These are phyloP conservation scores for Cynodonichthys magdalenae DNA, from an alignment of 2,797 vertebrate genomes.

Conservation along the genomic window DNA sequence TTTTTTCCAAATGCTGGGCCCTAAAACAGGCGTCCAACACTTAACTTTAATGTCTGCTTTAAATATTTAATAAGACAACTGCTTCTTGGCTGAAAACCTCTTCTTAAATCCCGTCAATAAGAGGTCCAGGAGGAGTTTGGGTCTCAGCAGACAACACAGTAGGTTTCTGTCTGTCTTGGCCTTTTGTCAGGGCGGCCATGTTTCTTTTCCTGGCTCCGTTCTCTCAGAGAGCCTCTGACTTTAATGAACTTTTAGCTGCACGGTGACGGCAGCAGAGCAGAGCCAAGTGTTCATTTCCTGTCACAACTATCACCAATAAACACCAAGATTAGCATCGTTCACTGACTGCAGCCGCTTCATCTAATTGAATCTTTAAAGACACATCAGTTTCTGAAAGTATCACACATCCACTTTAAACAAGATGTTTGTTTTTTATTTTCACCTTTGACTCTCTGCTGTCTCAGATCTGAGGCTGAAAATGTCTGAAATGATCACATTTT, in stretches of 20 bases:
- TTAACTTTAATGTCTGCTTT: no score
- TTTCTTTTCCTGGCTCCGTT: constrained; percentile 50
- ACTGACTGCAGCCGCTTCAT: background rate
- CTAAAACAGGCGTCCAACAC: no score
- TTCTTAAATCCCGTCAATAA: no score
- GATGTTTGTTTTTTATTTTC: no score
- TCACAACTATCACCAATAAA: constrained; percentile 7
- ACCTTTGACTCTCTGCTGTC: background rate
- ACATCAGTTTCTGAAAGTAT: background rate
- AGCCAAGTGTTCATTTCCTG: constrained; percentile 15
- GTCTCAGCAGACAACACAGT: constrained; percentile 29
- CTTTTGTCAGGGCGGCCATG: constrained; percentile 46
- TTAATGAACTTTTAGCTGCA: constrained; percentile 44
- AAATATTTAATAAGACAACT: no score
- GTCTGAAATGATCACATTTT: no score
- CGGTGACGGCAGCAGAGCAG: constrained; percentile 13
- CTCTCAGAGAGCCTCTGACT: constrained; percentile 37
- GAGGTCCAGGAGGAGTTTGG: constrained; percentile 23
- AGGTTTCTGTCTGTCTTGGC: constrained; percentile 6
- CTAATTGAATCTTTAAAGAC: background rate
- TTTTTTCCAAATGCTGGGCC: no score
- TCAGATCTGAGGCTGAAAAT: background rate
- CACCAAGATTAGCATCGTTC: background rate
- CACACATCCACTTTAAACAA: background rate
- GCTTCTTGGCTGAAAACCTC: no score